These are phyloP conservation scores for Hirudo medicinalis DNA, from an alignment of 1,140 invertebrate species.

Conservation along the genomic window DNA sequence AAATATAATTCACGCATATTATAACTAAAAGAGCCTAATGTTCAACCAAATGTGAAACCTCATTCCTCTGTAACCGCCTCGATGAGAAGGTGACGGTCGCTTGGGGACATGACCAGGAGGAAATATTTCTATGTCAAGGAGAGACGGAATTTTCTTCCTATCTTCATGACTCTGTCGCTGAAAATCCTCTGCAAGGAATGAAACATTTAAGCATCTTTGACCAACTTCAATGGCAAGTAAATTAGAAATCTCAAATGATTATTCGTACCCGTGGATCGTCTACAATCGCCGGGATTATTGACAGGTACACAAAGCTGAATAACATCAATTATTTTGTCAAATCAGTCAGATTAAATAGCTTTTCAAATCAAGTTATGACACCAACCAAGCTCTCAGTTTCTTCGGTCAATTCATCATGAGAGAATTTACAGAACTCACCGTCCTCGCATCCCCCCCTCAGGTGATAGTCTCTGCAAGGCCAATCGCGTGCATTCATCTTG, in stretches of 20 bases:
- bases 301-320: no score
- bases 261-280: background rate
- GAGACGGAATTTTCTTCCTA: constrained; percentile 17
- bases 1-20: no score
- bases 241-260: background rate
- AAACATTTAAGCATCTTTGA: background rate
- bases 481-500: background rate
- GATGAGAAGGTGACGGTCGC: background rate
- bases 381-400: background rate
- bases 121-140: constrained; percentile 15
- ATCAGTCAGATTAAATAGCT: background rate
- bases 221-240: background rate
- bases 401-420: background rate
- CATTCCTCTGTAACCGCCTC: no score
- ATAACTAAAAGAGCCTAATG: no score
- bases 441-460: background rate
- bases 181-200: background rate
- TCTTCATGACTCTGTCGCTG: constrained; percentile 5
- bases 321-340: background rate
- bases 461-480: constrained; percentile 8
- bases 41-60: no score
- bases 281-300: no score
- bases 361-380: background rate
- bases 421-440: background rate
- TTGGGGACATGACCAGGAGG: constrained; percentile 4